phyloP scores from a whole-genome alignment of 2,888 invertebrate genomes.

The Agapetus fuscipes region DNA sequence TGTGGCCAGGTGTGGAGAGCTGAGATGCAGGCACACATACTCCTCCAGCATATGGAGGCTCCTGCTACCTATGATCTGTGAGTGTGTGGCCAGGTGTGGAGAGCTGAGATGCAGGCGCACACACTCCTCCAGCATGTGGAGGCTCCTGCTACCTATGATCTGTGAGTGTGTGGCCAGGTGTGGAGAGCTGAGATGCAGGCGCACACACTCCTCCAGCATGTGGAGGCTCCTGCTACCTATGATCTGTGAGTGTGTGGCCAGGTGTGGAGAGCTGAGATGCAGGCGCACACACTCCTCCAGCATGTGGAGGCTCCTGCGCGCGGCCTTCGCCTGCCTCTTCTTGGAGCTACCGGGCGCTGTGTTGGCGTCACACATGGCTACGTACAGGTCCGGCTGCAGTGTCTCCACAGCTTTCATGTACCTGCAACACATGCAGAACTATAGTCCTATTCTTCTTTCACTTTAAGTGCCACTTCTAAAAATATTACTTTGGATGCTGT shows the following conservation, averaged over 20 bases:
- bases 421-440: slow-evolving; percentile 41
- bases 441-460: slow-evolving; percentile 6
- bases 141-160: too few species aligned
- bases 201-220: slow-evolving; percentile 60
- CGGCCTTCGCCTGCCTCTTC: slow-evolving; percentile 63
- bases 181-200: too few species aligned
- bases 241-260: too few species aligned
- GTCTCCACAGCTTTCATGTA: slow-evolving; percentile 71
- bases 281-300: slow-evolving; percentile 59
- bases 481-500: neutral
- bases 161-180: too few species aligned
- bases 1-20: too few species aligned
- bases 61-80: too few species aligned
- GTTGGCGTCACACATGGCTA: slow-evolving; percentile 71
- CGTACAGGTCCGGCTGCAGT: slow-evolving; percentile 73
- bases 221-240: slow-evolving; percentile 54
- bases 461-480: too few species aligned
- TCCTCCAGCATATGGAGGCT: too few species aligned
- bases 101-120: slow-evolving; percentile 51
- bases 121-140: too few species aligned
- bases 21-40: slow-evolving; percentile 51
- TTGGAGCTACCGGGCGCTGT: slow-evolving; percentile 54
- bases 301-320: slow-evolving; percentile 57
- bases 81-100: too few species aligned
- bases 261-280: too few species aligned